phyloP scores from a whole-genome alignment of 2,888 invertebrate species.

The Meghimatium bilineatum region DNA sequence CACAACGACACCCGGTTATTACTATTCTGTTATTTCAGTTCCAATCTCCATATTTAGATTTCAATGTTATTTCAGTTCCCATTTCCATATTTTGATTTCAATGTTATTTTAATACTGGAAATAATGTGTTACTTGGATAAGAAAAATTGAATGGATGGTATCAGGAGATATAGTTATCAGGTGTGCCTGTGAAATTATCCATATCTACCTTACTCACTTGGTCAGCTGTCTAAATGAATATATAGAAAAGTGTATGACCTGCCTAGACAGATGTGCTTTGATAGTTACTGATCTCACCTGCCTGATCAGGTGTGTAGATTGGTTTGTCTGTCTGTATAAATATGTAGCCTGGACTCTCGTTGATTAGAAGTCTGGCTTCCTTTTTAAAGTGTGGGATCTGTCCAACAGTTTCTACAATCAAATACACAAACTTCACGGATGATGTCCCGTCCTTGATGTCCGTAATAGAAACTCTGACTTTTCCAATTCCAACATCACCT shows the following conservation, averaged over 20 bases:
- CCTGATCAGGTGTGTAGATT: constrained; percentile 67
- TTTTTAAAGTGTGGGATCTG: constrained; percentile 45
- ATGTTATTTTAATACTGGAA: too few relatives aligned
- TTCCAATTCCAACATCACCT: constrained; percentile 53
- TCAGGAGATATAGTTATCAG: too few relatives aligned
- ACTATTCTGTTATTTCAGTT: too few relatives aligned
- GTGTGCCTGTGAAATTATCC: too few relatives aligned
- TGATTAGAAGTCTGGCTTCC: constrained; percentile 54
- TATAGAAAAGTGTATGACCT: neutral
- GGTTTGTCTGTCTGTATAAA: constrained; percentile 69
- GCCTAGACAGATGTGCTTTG: neutral
- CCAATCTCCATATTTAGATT: too few relatives aligned
- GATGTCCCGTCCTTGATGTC: constrained; percentile 46
- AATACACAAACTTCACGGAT: constrained; percentile 51
- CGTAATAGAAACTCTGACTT: constrained; percentile 41
- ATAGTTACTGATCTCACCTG: constrained; percentile 57
- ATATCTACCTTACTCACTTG: too few relatives aligned
- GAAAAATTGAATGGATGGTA: too few relatives aligned
- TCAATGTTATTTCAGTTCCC: too few relatives aligned
- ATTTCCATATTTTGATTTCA: too few relatives aligned
- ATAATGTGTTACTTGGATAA: too few relatives aligned
- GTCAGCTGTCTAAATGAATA: neutral
- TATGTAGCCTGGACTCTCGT: constrained; percentile 57
- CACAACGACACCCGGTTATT: too few relatives aligned
- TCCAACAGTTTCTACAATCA: constrained; percentile 52